A percentile compares a stretch with the other conserved stretches of the same genome.
phyloP scores from a whole-genome alignment of 1,140 invertebrate genomes.

The Panulirus ornatus region DNA sequence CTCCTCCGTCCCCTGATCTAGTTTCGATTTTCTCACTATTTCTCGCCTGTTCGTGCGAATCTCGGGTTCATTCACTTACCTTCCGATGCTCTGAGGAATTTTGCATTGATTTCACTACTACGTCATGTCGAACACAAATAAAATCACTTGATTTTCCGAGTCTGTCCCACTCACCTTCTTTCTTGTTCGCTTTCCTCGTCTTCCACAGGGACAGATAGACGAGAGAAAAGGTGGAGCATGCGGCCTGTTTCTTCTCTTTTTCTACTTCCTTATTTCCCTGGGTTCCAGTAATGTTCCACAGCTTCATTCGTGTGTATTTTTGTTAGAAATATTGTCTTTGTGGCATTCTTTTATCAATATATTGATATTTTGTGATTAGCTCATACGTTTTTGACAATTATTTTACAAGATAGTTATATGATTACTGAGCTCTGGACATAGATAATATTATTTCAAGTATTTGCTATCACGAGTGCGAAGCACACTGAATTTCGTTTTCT shows the following conservation, averaged over 20 bases:
- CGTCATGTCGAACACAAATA: constrained; percentile 55
- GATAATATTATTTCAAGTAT: background rate
- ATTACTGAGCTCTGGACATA: background rate
- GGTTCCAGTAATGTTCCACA: constrained; percentile 57
- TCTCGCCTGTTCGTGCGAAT: constrained; percentile 14
- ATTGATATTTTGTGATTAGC: background rate
- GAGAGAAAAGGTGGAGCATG: constrained; percentile 70
- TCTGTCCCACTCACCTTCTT: constrained; percentile 69
- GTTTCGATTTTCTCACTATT: constrained; percentile 48
- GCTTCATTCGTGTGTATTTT: background rate
- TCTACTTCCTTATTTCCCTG: constrained; percentile 67
- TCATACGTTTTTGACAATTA: background rate
- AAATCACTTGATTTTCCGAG: constrained; percentile 64
- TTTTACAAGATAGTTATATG: background rate
- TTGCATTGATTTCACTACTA: constrained; percentile 31
- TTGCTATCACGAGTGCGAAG: background rate
- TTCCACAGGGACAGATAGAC: constrained; percentile 72
- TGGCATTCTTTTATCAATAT: background rate
- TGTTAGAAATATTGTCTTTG: background rate
- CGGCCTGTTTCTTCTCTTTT: constrained; percentile 57
- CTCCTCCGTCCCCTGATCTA: constrained; percentile 56
- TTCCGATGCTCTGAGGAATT: constrained; percentile 49
- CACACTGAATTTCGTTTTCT: constrained; percentile 39
- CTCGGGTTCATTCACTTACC: constrained; percentile 52
- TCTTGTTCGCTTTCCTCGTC: constrained; percentile 71